Evolutionary conservation across 1,140 invertebrate genomes (phyloP), one percentile per base, ranked within the genome.

Genomic region (Magallana ariakensis): DNA sequence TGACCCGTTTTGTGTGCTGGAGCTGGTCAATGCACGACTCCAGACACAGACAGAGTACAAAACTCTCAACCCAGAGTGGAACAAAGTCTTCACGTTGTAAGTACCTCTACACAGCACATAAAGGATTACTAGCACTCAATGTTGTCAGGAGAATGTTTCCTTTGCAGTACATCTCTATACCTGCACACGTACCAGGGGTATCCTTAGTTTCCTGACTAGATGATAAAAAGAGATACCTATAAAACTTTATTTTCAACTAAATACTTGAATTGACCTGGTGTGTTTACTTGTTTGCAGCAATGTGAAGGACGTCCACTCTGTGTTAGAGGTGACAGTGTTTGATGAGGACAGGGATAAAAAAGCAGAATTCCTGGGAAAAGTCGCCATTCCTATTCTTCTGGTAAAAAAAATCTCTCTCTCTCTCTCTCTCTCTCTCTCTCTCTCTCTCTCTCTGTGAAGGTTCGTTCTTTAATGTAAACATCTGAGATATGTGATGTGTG

Each of bases 11-110:
- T 99, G 98, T 95, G 98, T 99, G 0, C 92, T 99, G 1, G 98
- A 99, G 94, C 94, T 99, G 81, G 97, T 98, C 4, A 99, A 99
- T 95, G 96, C 98, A 0, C 96, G 98, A 81, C 95, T 99, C 60
- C 98, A 99, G 95, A 99, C 99, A 0, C 98, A 99, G 94, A 99
- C 99, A 0, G 98, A 99, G 94, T 99, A 99, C 94, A 99, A 99
- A 94, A 99, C 99, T 0, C 95, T 99, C 4, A 96, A 97, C 81
- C 99, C 99, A 0, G 97, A 97, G 87, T 99, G 99, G 99, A 98
- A 99, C 94, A 99, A 99, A 95, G 98, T 99, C 90, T 99, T 99
- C 94, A 98, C 97, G 58, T 99, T 99, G 98, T 98, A 95, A 97
- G 97, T 96, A 85, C 15, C 16, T 54, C 7, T 46, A n/a, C 33